Evolutionary conservation across 2,113 vertebrate genomes (phyloP), one percentile per base, ranked within the genome.

Genomic region (Eudorcas thomsonii): DNA sequence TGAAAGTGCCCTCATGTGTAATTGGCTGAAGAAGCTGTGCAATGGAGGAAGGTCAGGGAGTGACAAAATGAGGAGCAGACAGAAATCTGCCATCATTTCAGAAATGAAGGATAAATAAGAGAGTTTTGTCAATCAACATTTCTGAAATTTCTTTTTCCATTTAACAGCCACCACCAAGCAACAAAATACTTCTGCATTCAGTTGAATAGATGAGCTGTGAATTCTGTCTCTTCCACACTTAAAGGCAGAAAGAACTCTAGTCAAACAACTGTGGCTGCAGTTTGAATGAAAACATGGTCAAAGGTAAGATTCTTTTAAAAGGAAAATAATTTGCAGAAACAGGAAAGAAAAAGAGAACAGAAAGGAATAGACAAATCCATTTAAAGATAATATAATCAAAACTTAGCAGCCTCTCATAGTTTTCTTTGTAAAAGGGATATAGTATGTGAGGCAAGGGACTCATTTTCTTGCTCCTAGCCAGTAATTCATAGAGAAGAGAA

Each of bases 401-500:
- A 96, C 82, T 82, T 85, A 84, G 26, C 55, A 92, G 43, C 36
- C 36, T 95, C 55, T 94, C 19, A 28, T 60, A 62, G 30, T 67
- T 91, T 94, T 97, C 62, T 96, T 95, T 95, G 54, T 96, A 62
- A 93, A 89, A 62, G 43, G 92, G 19, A 80, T 64, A 93, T 17
- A 67, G 1, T 91, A 43, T 78, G 30, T 87, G 85, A 96, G 64
- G 21, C 54, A 84, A 83, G 30, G 64, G 64, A 91, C 77, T 96
- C 36, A 77, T 97, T 98, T 95, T 93, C 39, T 7, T 93, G 14
- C 45, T 71, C 15, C 26, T 86, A 82, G 64, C 26, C 26, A 82
- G 23, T 82, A 94, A 92, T 83, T 97, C 93, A 96, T 33, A 96
- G 14, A 93, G n/a, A 92, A 93, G 14, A 96, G 85, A 84, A 95